Base-by-base conservation (phyloP, 2,888 invertebrate genomes). In the Megalurothrips usitatus region DNA sequence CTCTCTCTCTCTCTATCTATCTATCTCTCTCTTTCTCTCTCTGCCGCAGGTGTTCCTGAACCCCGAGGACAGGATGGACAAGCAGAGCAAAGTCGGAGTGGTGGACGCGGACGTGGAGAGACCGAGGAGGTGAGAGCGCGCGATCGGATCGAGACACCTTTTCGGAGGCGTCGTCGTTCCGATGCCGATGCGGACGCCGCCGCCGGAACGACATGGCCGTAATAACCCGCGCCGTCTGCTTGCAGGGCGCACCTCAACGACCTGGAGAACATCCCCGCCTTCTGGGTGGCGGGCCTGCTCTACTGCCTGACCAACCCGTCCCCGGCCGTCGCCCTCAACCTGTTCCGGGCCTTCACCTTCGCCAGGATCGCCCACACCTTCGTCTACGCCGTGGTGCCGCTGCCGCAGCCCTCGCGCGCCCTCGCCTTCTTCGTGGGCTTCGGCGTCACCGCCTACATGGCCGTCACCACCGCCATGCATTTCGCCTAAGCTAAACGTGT, bases 221-320 rank as follows among this genome's bases (percentile, higher is more conserved):
- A n/a, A 43, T 78, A 68, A 80, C 49, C 49, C 52, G 14, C 68
- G 17, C 14, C 1, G 14, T 58, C 58, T 58, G 6, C 79, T 87
- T 87, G 12, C 86, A 92, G 92, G 84, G 92, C 92, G 17, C 92
- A 93, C 85, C 88, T 90, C 84, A 94, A 94, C 85, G 93, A 94
- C 85, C 85, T 93, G 86, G 93, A 93, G 87, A 94, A 93, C 86
- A 92, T 94, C 81, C 89, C 91, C 0, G 88, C 90, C 0, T 94
- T 93, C 85, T 89, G 92, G 86, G 84, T 92, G 19, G 86, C 91
- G 49, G 91, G 90, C 9, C 88, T 90, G 9, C 85, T 91, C 81
- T 94, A 92, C 87, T 85, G 92, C 81, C 87, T 90, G 47, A 92
- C 92, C 0, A 88, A 88, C 0, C 93, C 93, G 0, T 86, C 86